Evolutionary conservation across 2,888 invertebrate genomes (phyloP).

Genomic region (Rhorus exstirpatorius): DNA sequence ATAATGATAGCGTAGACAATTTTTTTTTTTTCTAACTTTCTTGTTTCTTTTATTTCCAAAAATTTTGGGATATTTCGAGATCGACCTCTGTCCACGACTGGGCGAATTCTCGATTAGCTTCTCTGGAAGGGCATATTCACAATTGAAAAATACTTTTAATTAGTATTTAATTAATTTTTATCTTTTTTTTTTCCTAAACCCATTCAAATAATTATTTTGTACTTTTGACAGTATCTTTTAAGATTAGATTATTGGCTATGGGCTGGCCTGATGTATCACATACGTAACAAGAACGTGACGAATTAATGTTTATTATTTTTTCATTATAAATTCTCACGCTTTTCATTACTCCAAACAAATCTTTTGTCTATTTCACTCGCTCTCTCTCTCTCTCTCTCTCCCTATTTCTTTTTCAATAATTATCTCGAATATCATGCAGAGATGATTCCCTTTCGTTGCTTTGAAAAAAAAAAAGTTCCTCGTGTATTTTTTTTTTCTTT

Average conservation of each 20-base stretch:
- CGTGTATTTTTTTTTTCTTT: too few relatives aligned
- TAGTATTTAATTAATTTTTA: constrained; percentile 44
- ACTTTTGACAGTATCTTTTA: constrained; percentile 72
- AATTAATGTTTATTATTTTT: constrained; percentile 37
- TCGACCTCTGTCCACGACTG: constrained; percentile 47
- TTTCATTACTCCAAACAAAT: background rate
- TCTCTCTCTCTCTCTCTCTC: constrained; percentile 13
- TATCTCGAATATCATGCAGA: constrained; percentile 28
- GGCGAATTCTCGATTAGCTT: constrained; percentile 43
- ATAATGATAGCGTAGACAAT: constrained; percentile 61
- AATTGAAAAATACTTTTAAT: constrained; percentile 60
- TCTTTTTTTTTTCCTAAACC: constrained; percentile 55
- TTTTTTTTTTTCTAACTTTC: constrained; percentile 36
- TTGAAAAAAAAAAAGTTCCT: too few relatives aligned
- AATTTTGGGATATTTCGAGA: constrained; percentile 40
- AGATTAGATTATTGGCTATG: constrained; percentile 64
- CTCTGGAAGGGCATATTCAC: constrained; percentile 56
- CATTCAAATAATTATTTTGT: constrained; percentile 72
- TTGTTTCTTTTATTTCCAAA: constrained; percentile 22
- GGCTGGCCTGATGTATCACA: constrained; percentile 66
- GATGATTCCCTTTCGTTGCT: background rate
- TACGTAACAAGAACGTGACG: constrained; percentile 57
- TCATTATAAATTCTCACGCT: constrained; percentile 33
- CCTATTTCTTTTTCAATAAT: background rate
- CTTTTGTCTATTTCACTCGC: too few relatives aligned